phyloP scores from a whole-genome alignment of 2,888 invertebrate species.

The Chouioia cunea region DNA sequence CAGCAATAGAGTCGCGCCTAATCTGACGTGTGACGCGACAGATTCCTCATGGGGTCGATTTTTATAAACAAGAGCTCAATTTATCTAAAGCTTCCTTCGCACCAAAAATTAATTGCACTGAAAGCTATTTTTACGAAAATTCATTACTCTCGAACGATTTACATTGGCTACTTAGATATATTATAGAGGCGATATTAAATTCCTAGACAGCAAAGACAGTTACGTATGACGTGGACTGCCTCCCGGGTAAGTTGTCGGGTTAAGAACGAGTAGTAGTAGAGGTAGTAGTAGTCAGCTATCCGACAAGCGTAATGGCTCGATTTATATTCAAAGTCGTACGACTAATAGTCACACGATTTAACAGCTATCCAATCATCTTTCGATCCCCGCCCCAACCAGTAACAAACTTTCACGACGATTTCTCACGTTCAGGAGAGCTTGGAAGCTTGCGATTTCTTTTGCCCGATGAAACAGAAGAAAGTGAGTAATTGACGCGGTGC shows the following conservation, averaged over 20 bases:
- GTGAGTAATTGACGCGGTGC: slow-evolving; percentile 2
- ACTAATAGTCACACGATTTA: slow-evolving; percentile 61
- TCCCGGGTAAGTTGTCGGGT: slow-evolving; percentile 3
- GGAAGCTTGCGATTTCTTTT: no score
- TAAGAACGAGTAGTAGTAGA: neutral
- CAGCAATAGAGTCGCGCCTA: slow-evolving; percentile 51
- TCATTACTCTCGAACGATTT: no score
- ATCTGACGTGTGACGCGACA: slow-evolving; percentile 58
- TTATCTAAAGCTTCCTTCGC: no score
- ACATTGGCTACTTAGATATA: neutral
- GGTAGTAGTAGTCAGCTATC: slow-evolving; percentile 2
- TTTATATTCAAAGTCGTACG: slow-evolving; percentile 61
- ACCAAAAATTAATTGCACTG: neutral
- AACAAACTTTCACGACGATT: slow-evolving; percentile 39
- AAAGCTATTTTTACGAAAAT: neutral
- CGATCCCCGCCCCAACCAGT: slow-evolving; percentile 17
- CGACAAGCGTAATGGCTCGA: slow-evolving; percentile 57
- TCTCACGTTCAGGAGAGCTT: slow-evolving; percentile 2
- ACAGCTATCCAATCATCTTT: slow-evolving; percentile 50
- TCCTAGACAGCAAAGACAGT: neutral
- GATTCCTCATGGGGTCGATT: slow-evolving; percentile 15
- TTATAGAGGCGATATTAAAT: neutral
- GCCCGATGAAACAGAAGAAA: neutral
- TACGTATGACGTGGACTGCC: neutral
- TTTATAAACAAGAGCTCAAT: no score